Percentiles rank a stretch among this genome's conserved stretches.
Conservation (phyloP, 2,113 vertebrate species). For the Cricetomys ansorgei region DNA sequence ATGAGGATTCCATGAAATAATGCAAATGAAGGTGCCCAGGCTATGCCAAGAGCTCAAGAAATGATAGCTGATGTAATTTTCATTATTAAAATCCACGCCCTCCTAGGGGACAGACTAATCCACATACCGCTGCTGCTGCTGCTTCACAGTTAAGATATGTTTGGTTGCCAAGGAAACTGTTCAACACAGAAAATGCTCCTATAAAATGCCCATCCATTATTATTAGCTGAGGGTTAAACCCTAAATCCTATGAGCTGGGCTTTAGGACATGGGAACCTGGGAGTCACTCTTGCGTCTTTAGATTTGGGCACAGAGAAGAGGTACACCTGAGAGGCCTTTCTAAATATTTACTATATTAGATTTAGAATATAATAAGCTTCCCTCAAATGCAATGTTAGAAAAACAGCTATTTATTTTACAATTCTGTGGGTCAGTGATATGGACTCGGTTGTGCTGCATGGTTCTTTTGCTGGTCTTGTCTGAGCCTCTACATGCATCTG, state of each 20-base stretch:
- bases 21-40: background rate
- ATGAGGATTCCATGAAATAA: constrained; percentile 40
- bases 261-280: background rate
- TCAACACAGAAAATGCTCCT: constrained; percentile 26
- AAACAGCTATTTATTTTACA: background rate
- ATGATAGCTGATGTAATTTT: constrained; percentile 36
- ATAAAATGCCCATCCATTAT: background rate
- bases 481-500: background rate
- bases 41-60: constrained; percentile 38
- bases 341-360: background rate
- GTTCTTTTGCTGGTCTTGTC: background rate
- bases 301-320: background rate
- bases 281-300: background rate
- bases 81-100: constrained; percentile 19
- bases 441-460: background rate
- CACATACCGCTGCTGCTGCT: background rate
- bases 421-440: background rate
- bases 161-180: constrained; percentile 31
- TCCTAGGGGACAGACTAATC: background rate
- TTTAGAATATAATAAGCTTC: background rate
- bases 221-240: background rate
- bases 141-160: constrained; percentile 22
- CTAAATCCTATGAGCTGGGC: background rate
- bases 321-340: background rate
- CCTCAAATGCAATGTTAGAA: background rate